Conservation (phyloP, 2,113 vertebrate species). For the Procapra przewalskii region DNA sequence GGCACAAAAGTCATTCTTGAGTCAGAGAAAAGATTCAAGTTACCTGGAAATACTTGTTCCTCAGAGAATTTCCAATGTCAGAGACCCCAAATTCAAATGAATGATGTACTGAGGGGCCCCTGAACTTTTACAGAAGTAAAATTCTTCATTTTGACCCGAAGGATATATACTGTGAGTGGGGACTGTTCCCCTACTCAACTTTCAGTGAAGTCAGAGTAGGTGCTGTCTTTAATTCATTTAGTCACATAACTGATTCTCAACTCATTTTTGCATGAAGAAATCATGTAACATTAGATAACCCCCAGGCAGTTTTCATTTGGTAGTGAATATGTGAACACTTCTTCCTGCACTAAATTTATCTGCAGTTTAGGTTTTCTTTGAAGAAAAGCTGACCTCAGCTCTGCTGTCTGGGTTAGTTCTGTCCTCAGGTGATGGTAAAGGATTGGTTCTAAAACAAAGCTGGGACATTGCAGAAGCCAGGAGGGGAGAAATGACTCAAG, state of each 20-base stretch:
- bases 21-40: background rate
- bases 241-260: no score
- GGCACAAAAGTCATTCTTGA: background rate
- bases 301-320: background rate
- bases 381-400: no score
- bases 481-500: background rate
- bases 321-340: background rate
- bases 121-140: background rate
- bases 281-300: background rate
- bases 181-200: background rate
- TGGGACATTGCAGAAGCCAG: background rate
- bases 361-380: background rate
- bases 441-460: background rate
- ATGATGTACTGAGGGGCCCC: background rate
- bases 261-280: background rate
- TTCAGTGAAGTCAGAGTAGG: background rate
- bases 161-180: rapidly evolving
- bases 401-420: background rate
- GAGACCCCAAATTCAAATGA: background rate
- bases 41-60: background rate
- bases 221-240: background rate
- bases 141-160: background rate
- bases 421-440: background rate
- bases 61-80: background rate
- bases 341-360: background rate